Conservation (phyloP, 2,113 vertebrate species). For the Pseudorectes ferrugineus region DNA sequence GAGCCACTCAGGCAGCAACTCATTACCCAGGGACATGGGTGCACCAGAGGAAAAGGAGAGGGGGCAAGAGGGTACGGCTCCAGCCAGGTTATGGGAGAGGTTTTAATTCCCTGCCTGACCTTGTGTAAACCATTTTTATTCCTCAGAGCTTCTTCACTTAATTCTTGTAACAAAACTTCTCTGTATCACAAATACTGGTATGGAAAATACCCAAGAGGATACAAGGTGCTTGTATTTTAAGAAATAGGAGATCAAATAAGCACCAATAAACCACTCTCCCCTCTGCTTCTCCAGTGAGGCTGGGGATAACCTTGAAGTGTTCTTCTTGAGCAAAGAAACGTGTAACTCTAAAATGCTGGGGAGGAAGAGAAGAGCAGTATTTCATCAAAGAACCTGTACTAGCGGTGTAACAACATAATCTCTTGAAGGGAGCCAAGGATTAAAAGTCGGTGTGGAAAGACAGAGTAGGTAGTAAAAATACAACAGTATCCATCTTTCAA, state of each 20-base stretch:
- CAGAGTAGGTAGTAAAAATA: background rate
- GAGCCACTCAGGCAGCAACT: background rate
- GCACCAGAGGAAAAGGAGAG: background rate
- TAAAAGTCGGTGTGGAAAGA: background rate
- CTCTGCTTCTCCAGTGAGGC: background rate
- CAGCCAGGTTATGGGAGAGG: background rate
- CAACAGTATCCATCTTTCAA: background rate
- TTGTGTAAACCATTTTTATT: background rate
- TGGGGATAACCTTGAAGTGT: background rate
- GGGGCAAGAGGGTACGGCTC: background rate
- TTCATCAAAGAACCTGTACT: background rate
- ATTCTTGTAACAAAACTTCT: background rate
- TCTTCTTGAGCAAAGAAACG: background rate
- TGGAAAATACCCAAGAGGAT: background rate
- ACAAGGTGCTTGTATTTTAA: background rate
- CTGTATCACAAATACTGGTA: background rate
- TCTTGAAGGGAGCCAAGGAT: background rate
- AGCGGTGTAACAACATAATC: background rate
- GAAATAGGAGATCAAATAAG: background rate
- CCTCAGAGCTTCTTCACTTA: background rate
- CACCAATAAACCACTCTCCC: background rate
- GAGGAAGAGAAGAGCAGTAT: background rate
- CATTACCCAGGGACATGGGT: background rate
- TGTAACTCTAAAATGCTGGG: background rate
- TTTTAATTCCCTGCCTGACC: background rate